Evolutionary conservation across 23 tunicate species (phyloP), one percentile per base, ranked within the genome.

Genomic region (Corella eumyota): DNA sequence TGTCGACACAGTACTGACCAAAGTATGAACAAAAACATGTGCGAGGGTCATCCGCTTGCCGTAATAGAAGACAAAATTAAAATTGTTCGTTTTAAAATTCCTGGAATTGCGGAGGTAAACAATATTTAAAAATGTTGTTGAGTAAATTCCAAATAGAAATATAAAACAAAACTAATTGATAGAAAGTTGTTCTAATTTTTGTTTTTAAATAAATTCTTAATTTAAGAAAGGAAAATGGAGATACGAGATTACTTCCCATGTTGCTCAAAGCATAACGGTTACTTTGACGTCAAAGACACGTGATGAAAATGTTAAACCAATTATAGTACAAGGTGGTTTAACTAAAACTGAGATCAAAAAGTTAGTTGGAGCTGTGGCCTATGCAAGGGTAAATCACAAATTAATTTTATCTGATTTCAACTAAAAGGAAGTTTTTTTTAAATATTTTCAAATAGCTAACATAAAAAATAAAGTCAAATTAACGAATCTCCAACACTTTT

Each of bases 21-120:
- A 26, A 2, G 27, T 54, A 23, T 2, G 3, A 27, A 27, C 57
- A 26, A 26, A 48, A 54, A 54, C 27, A 21, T 25, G 23, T 61
- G 30, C 36, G 46, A 6, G 25, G 66, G 46, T 4, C 2, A 36
- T 27, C 46, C 66, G 30, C 25, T 61, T 26, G 47, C 34, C 19
- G 46, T 24, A 5, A 47, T 61, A 7, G 32, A 61, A 7, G 66
- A 36, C 3, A 30, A 25, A 61, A 9, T 61, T 47, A 4, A 61
- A 36, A 6, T 31, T 6, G 3, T 61, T 19, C 17, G 30, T 4
- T 61, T 61, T 27, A 25, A 3, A 61, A 61, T 61, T 1, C 66
- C 66, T n/a, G 66, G 66, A 32, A 61, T 47, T n/a, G 66, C 66
- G 0, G 25, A 61, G 66, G 66, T 61, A 32, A 32, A 45, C 0